These are phyloP conservation scores for Gnathochromis pfefferi DNA, from an alignment of 2,113 vertebrate genomes.

Conservation along the genomic window DNA sequence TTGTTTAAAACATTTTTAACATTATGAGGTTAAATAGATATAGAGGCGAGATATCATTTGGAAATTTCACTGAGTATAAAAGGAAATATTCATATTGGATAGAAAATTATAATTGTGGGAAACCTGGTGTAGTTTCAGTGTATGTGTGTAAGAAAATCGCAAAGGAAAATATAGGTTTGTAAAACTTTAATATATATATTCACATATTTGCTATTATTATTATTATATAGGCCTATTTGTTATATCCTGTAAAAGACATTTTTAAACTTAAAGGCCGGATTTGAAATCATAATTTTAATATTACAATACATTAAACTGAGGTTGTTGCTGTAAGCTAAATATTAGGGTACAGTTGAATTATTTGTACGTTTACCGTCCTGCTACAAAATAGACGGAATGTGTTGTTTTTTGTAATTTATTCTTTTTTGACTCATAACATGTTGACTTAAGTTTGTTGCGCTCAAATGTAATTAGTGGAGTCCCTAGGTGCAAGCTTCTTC, in stretches of 20 bases:
- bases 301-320: not conserved
- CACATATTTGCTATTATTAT: not conserved
- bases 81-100: not conserved
- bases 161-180: not conserved
- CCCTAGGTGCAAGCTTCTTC: not conserved
- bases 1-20: not conserved
- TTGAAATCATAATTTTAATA: not conserved
- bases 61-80: not conserved
- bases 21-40: not conserved
- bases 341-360: not conserved
- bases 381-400: not conserved
- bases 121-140: not conserved
- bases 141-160: not conserved
- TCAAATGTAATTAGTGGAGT: not conserved
- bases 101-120: not conserved
- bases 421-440: not conserved
- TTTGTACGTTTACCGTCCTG: not conserved
- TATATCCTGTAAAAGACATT: not conserved
- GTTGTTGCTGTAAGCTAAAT: not conserved
- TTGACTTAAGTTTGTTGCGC: not conserved
- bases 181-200: not conserved
- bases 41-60: not conserved
- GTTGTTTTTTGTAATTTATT: not conserved
- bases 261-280: not conserved
- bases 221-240: not conserved